Evolutionary conservation across 2,113 vertebrate genomes (phyloP).

Genomic region (Gambusia holbrooki): DNA sequence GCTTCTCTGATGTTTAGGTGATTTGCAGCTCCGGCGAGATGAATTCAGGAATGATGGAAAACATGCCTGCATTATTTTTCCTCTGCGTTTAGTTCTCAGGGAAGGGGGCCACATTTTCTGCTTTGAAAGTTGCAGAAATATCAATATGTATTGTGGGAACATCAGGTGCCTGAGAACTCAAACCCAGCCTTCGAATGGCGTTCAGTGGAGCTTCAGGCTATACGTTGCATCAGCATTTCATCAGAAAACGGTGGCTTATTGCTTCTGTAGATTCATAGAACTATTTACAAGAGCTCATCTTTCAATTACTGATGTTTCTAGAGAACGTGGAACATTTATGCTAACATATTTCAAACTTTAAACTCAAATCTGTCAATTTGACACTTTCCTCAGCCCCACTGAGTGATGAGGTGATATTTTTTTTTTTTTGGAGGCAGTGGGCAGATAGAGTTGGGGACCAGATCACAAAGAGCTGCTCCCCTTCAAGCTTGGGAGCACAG

Average conservation of each 20-base stretch:
- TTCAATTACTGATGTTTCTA: slow-evolving; percentile 10
- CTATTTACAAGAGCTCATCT: slow-evolving; percentile 1
- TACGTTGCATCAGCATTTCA: slow-evolving; percentile 60
- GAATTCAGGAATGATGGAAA: slow-evolving; percentile 49
- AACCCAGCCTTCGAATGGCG: slow-evolving; percentile 55
- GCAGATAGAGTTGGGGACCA: slow-evolving; percentile 46
- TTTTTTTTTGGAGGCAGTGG: slow-evolving; percentile 57
- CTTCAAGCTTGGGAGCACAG: slow-evolving; percentile 74
- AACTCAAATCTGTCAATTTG: slow-evolving; percentile 27
- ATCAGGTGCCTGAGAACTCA: slow-evolving; percentile 54
- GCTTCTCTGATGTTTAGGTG: slow-evolving; percentile 29
- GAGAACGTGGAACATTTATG: slow-evolving; percentile 39
- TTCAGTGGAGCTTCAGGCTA: slow-evolving; percentile 58
- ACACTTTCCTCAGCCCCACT: slow-evolving; percentile 66
- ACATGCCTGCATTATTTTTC: slow-evolving; percentile 25
- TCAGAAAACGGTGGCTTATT: slow-evolving; percentile 52
- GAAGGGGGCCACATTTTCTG: slow-evolving; percentile 37
- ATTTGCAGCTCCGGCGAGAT: slow-evolving; percentile 28
- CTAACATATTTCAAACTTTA: slow-evolving; percentile 51
- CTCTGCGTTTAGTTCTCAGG: slow-evolving; percentile 41
- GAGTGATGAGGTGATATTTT: slow-evolving; percentile 70
- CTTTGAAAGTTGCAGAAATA: slow-evolving; percentile 46
- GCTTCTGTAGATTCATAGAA: slow-evolving; percentile 31
- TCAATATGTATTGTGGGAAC: slow-evolving; percentile 58
- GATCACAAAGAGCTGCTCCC: slow-evolving; percentile 64